Base-by-base conservation (phyloP, 2,797 vertebrate species). In the Leptoclinus maculatus region DNA sequence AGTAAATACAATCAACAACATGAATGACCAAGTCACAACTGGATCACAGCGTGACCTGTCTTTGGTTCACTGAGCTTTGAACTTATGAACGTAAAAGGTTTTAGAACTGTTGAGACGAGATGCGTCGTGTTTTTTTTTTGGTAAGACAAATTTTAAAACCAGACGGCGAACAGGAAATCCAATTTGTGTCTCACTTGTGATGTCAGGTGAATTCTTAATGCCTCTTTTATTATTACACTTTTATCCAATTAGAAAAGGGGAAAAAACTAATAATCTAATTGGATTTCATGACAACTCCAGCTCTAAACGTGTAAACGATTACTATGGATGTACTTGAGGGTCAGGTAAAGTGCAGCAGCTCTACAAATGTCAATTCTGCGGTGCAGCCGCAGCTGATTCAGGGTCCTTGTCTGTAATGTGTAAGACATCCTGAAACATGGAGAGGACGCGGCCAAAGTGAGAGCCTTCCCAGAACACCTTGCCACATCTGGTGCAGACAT, bases 381-480 rank as follows among this genome's bases (percentile, higher is more conserved):
- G 74, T 9, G 71, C 27, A 1, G 2, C 64, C 1, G 68, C 38
- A 16, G 73, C 29, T 6, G 59, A 70, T 43, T 85, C 74, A 14
- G 34, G 41, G 36, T 78, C 73, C 29, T 56, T 82, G 1, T 9
- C 83, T 0, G 76, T 13, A 21, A 59, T 43, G 54, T 86, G 75
- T 8, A 97, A 91, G 58, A 97, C 80, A 6, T 96, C 95, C 32
- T 85, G 88, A 83, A 98, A 97, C 89, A 96, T 95, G 34, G 93
- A 88, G 13, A 96, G 63, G 0, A 96, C 49, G 0, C 88, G 94
- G 59, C 91, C 90, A 3, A 95, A 97, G 87, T 97, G 97, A 2
- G 97, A 96, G 7, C 96, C 97, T 66, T 97, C 97, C 96, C 98
- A 98, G 92, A 98, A 98, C 51, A 98, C 95, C 82, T 97, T 97